Conservation (phyloP, 2,113 vertebrate genomes). For the Onychostruthus taczanowskii region DNA sequence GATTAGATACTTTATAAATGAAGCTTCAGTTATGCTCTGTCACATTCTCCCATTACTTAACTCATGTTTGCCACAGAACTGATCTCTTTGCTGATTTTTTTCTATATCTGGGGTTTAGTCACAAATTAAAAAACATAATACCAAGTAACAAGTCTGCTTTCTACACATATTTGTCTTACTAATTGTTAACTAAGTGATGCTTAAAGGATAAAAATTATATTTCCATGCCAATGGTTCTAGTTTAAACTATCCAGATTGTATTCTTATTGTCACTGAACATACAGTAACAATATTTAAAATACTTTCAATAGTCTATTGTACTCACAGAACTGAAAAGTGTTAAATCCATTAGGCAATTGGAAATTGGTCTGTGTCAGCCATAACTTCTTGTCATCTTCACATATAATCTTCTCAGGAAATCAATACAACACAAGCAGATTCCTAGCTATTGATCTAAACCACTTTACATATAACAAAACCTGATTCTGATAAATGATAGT, state of each 20-base stretch:
- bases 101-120: background rate
- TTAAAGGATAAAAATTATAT: background rate
- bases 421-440: background rate
- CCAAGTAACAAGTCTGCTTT: background rate
- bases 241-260: background rate
- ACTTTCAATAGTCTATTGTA: background rate
- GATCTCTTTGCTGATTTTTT: background rate
- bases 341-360: conserved; percentile 13
- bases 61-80: background rate
- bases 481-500: conserved; percentile 32
- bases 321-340: background rate
- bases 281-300: background rate
- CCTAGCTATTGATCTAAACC: conserved; percentile 43
- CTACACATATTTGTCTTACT: background rate
- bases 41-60: background rate
- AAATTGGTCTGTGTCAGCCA: background rate
- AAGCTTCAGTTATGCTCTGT: background rate
- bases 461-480: background rate
- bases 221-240: background rate
- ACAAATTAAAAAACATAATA: background rate
- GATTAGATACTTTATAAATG: background rate
- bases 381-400: conserved; percentile 1
- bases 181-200: background rate
- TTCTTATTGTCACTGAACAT: background rate
- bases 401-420: conserved; percentile 30